phyloP scores from a whole-genome alignment of 64 coral and sea anemone species.

The Orbicella faveolata region DNA sequence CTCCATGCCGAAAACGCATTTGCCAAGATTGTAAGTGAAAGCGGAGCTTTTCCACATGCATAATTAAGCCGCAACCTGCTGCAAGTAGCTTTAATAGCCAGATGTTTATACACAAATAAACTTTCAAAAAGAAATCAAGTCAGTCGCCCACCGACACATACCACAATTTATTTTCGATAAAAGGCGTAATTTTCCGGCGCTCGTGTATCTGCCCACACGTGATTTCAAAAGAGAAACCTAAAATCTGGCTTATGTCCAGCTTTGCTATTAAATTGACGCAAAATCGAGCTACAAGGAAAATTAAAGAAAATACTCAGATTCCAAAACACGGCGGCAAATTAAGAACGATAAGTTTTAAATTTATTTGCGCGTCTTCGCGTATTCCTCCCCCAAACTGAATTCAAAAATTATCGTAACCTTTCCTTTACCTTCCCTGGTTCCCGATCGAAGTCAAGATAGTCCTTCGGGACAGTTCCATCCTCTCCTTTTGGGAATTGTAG shows the following conservation, averaged over 20 bases:
- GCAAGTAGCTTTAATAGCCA: slow-evolving; percentile 88
- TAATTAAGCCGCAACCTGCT: slow-evolving; percentile 47
- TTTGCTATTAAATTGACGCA: not conserved
- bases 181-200: not conserved
- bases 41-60: slow-evolving; percentile 30
- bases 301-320: slow-evolving; percentile 17
- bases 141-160: slow-evolving; percentile 3
- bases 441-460: slow-evolving; percentile 88
- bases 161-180: slow-evolving; percentile 1
- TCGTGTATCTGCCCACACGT: not conserved
- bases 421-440: slow-evolving; percentile 90
- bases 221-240: not conserved
- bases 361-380: not conserved
- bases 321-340: slow-evolving; percentile 19
- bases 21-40: slow-evolving; percentile 3
- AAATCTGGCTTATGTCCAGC: slow-evolving; percentile 23
- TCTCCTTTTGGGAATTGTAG: slow-evolving; percentile 89
- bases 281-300: slow-evolving; percentile 10
- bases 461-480: slow-evolving; percentile 80
- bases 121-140: slow-evolving; percentile 66
- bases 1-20: not conserved
- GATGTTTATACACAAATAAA: slow-evolving; percentile 74
- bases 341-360: slow-evolving; percentile 1
- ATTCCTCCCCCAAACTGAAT: not conserved
- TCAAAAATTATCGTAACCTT: not conserved